Evolutionary conservation across 1,140 invertebrate species (phyloP), one percentile per base, ranked within the genome.

Genomic region (Caenorhabditis remanei): DNA sequence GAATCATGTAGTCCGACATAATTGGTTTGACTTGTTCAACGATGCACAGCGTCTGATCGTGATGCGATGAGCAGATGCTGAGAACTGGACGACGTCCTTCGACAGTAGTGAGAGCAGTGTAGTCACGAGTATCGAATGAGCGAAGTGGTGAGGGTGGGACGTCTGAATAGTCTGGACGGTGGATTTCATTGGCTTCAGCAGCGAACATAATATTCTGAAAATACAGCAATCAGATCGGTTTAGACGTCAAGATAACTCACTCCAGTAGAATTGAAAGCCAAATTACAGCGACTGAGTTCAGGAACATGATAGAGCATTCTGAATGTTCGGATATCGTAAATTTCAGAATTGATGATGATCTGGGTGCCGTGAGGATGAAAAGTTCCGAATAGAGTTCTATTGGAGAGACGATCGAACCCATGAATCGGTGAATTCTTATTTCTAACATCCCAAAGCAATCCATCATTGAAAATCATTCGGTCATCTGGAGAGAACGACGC

Each of bases 351-450:
- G 83, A 94, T 94, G 87, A 95, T 94, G 90, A 94, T 91, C 89
- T 91, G 90, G 32, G 63, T 94, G 0, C 97, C 97, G 93, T 97
- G 98, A 0, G 98, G 97, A 95, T 99, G 97, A 93, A 99, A 99
- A 1, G 97, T 95, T 0, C 98, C 98, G 92, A 96, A 98, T 32
- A 98, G 43, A 2, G 55, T 95, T 55, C 95, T 95, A 92, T 97
- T 96, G 93, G 99, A 98, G 32, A 99, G 94, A 93, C 99, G 99
- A 93, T 99, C 98, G 91, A 99, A 97, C 92, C 99, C 99, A 93
- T 99, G 97, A 71, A 98, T 96, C 90, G 71, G 21, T 40, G 58
- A 55, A 46, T 50, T 88, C 84, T 93, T 92, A 4, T 95, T 95
- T 85, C 96, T 95, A 9, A 98, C 95, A 93, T 99, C 98, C 95